Evolutionary conservation across 37 sponge, comb jelly and placozoan genomes (phyloP).

Genomic region (Cladorhizidae sp.): DNA sequence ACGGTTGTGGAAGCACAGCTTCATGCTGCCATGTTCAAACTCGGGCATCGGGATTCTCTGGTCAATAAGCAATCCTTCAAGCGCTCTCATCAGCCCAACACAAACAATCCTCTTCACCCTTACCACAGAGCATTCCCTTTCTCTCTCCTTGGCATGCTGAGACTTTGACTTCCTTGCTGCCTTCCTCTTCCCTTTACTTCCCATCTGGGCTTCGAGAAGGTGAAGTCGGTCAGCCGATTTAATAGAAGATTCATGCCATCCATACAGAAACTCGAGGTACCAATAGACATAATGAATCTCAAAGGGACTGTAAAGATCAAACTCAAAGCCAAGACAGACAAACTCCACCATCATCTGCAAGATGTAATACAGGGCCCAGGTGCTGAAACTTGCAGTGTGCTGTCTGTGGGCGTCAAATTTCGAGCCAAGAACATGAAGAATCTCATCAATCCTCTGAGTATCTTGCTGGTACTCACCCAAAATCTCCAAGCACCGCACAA

Average conservation of each 20-base stretch:
- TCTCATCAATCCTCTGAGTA: conserved; percentile 64
- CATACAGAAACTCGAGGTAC: conserved; percentile 93
- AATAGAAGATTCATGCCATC: conserved; percentile 73
- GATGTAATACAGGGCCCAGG: conserved; percentile 78
- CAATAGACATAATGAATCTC: conserved; percentile 93
- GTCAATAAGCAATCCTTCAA: conserved; percentile 69
- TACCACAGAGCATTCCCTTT: conserved; percentile 49
- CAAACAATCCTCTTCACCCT: conserved; percentile 59
- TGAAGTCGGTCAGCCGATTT: conserved; percentile 69
- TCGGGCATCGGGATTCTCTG: conserved; percentile 43
- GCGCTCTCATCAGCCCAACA: conserved; percentile 71
- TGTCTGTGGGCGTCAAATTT: conserved; percentile 67
- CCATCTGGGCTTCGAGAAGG: conserved; percentile 1
- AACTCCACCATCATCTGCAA: conserved; percentile 84
- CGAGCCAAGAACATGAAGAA: conserved; percentile 40
- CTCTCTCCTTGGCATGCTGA: conserved; percentile 63
- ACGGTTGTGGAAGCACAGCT: conserved; percentile 71
- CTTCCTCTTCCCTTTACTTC: conserved; percentile 56
- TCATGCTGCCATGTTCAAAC: conserved; percentile 60
- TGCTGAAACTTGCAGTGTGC: conserved; percentile 62
- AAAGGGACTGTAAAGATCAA: conserved; percentile 83
- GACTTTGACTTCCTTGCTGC: conserved; percentile 60
- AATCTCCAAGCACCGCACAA: conserved; percentile 46
- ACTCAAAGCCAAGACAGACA: conserved; percentile 87
- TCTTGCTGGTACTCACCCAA: conserved; percentile 76